These are phyloP conservation scores for Eumeta japonica DNA, from an alignment of 1,140 invertebrate genomes.

Conservation along the genomic window DNA sequence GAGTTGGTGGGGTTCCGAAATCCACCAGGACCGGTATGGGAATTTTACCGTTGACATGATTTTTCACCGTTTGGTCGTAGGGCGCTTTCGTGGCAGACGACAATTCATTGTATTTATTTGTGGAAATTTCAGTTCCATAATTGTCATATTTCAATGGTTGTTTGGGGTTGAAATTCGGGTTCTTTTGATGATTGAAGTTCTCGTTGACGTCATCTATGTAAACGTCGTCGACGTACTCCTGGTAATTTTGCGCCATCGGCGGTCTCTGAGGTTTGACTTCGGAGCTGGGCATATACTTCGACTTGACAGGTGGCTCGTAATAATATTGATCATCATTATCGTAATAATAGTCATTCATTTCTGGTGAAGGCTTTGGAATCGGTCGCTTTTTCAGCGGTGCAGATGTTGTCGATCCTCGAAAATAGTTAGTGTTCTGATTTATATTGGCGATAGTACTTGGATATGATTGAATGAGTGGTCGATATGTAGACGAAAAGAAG, in stretches of 20 bases:
- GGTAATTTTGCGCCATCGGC: conserved; percentile 52
- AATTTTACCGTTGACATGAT: conserved; percentile 30
- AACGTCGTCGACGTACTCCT: conserved; percentile 49
- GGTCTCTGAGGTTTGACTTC: conserved; percentile 56
- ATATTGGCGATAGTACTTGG: conserved; percentile 7
- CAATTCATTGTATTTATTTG: conserved; percentile 42
- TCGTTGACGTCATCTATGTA: conserved; percentile 25
- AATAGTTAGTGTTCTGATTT: no score
- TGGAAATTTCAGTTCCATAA: conserved; percentile 23
- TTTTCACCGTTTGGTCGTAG: conserved; percentile 29
- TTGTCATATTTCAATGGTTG: conserved; percentile 22
- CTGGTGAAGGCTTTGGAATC: conserved; percentile 54
- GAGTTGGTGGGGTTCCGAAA: conserved; percentile 14
- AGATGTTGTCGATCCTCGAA: conserved; percentile 29
- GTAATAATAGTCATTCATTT: conserved; percentile 59
- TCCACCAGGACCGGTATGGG: conserved; percentile 29
- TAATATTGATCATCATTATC: conserved; percentile 56
- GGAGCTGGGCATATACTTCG: conserved; percentile 62
- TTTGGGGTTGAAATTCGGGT: conserved; percentile 10
- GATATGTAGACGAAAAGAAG: conserved; percentile 4
- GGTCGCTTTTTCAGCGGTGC: conserved; percentile 36
- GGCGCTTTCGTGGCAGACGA: conserved; percentile 36
- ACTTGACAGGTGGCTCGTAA: conserved; percentile 59
- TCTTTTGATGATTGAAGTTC: conserved; percentile 14
- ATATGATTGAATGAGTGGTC: conserved; percentile 3